Evolutionary conservation across 2,797 vertebrate species (phyloP).

Genomic region (Hydrolagus colliei): DNA sequence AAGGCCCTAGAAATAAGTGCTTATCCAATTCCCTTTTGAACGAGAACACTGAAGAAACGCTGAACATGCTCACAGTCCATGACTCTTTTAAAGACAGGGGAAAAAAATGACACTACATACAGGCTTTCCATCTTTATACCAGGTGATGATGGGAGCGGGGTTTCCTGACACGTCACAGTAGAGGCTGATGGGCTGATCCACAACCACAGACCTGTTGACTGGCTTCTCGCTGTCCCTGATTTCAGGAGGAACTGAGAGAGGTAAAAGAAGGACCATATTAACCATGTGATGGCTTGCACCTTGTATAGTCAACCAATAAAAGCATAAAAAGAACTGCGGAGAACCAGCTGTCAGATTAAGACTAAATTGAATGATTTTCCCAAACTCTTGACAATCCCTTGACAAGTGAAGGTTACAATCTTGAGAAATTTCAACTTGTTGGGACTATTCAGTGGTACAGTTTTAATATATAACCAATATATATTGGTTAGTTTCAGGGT

Average conservation of each 20-base stretch:
- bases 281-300: neutral
- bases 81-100: neutral
- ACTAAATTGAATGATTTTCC: no score
- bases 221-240: slow-evolving; percentile 65
- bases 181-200: slow-evolving; percentile 69
- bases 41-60: neutral
- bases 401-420: no score
- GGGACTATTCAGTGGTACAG: no score
- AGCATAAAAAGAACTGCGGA: no score
- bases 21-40: no score
- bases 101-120: slow-evolving; percentile 53
- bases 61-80: neutral
- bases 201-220: slow-evolving; percentile 70
- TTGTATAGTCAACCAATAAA: no score
- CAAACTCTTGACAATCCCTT: no score
- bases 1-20: no score
- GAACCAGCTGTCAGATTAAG: no score
- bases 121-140: slow-evolving; percentile 77
- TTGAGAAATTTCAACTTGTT: no score
- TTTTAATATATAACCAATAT: no score
- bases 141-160: slow-evolving; percentile 75
- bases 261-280: slow-evolving; percentile 12
- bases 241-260: slow-evolving; percentile 77
- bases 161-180: slow-evolving; percentile 81
- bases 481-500: no score